Percentiles rank a stretch among this genome's conserved stretches.
Conservation (phyloP, 2,113 vertebrate genomes). For the Prolemur simus region DNA sequence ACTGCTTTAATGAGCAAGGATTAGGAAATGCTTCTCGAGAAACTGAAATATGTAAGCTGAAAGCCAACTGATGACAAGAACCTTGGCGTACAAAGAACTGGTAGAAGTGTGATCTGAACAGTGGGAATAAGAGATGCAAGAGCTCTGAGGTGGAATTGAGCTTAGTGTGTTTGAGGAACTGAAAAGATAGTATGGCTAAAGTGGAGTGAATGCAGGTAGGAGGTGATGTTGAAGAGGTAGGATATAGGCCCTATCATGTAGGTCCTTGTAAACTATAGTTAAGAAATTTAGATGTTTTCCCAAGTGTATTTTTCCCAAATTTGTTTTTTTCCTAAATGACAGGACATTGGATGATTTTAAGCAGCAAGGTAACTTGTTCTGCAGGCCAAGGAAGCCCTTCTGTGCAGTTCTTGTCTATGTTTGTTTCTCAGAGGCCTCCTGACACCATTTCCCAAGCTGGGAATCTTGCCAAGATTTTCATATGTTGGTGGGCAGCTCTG, state of each 20-base stretch:
- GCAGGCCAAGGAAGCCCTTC: neutral
- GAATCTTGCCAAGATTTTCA: neutral
- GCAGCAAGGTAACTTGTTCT: neutral
- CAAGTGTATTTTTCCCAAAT: neutral
- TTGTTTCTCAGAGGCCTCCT: neutral
- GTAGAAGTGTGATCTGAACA: neutral
- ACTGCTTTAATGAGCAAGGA: neutral
- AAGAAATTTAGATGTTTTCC: neutral
- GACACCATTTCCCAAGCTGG: neutral
- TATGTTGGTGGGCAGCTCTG: neutral
- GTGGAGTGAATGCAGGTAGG: neutral
- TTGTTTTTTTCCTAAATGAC: neutral
- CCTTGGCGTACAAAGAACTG: neutral
- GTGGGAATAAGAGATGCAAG: neutral
- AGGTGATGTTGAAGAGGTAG: neutral
- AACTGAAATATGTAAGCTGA: neutral
- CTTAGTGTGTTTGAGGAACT: neutral
- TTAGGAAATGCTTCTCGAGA: neutral
- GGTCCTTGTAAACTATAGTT: neutral
- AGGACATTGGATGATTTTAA: neutral
- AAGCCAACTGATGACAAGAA: neutral
- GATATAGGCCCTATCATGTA: neutral
- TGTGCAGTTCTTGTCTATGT: neutral
- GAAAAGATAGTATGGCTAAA: neutral
- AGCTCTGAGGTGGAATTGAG: neutral